These are phyloP conservation scores for Urocynchramus pylzowi DNA, from an alignment of 2,113 vertebrate species.

Conservation along the genomic window DNA sequence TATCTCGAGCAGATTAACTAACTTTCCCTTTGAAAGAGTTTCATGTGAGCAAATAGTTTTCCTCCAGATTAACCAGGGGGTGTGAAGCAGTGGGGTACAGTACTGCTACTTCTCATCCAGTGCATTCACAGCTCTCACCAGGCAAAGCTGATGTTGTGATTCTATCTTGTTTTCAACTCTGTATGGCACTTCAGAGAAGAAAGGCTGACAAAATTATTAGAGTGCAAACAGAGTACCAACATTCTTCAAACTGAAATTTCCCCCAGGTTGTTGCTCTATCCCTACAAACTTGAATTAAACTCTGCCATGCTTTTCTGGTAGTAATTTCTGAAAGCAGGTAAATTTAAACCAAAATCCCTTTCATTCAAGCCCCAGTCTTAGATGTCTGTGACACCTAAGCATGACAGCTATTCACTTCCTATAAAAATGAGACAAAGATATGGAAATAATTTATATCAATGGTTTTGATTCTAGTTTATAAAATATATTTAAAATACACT, in stretches of 20 bases:
- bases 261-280: neutral
- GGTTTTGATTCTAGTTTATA: neutral
- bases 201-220: neutral
- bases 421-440: neutral
- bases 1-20: neutral
- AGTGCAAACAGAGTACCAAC: neutral
- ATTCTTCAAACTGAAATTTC: neutral
- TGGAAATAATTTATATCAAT: neutral
- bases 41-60: neutral
- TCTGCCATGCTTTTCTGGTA: neutral
- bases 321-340: neutral
- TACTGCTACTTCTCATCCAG: neutral
- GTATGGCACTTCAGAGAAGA: neutral
- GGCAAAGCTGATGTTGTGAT: neutral
- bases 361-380: neutral
- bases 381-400: neutral
- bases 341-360: conserved; percentile 5
- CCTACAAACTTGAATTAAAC: neutral
- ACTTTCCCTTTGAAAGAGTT: neutral
- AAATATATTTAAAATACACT: neutral
- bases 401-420: neutral
- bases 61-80: neutral
- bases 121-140: neutral
- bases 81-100: neutral
- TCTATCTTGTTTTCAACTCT: neutral